Conservation (phyloP, 1,140 invertebrate genomes). For the Chironomus tepperi region DNA sequence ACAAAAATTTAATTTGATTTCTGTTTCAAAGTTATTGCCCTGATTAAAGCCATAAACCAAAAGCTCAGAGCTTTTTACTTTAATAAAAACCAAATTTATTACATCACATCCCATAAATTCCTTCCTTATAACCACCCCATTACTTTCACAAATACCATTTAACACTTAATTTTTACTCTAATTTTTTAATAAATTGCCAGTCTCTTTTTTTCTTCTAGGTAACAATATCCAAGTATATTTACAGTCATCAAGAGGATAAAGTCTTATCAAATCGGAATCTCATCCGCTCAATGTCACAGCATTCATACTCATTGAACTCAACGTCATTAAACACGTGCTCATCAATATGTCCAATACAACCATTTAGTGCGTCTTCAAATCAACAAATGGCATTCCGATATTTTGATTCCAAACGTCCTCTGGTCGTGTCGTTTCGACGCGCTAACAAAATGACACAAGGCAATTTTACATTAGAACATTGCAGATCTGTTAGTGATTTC, state of each 20-base stretch:
- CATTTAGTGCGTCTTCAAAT: not conserved
- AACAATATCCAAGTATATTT: not conserved
- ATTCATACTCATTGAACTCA: not conserved
- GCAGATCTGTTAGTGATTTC: not conserved
- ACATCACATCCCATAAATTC: not conserved
- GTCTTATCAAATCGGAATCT: not conserved
- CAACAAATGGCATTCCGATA: constrained; percentile 14
- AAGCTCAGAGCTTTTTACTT: too few species aligned
- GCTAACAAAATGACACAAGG: not conserved
- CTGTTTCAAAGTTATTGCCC: not conserved
- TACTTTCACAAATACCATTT: not conserved
- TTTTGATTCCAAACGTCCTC: not conserved
- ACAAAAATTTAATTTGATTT: too few species aligned
- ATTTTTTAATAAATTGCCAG: constrained; percentile 22
- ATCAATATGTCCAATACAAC: not conserved
- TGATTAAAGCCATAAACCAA: too few species aligned
- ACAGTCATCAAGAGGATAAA: not conserved
- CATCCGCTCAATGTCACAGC: not conserved
- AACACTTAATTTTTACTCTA: not conserved
- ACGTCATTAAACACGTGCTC: not conserved
- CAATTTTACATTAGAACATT: not conserved
- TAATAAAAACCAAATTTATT: too few species aligned
- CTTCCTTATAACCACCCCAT: not conserved
- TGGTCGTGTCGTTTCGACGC: not conserved
- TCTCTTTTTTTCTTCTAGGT: constrained; percentile 16